Percentiles rank a stretch among this genome's conserved stretches.
Conservation (phyloP, 2,888 invertebrate genomes). For the Acheta domesticus region DNA sequence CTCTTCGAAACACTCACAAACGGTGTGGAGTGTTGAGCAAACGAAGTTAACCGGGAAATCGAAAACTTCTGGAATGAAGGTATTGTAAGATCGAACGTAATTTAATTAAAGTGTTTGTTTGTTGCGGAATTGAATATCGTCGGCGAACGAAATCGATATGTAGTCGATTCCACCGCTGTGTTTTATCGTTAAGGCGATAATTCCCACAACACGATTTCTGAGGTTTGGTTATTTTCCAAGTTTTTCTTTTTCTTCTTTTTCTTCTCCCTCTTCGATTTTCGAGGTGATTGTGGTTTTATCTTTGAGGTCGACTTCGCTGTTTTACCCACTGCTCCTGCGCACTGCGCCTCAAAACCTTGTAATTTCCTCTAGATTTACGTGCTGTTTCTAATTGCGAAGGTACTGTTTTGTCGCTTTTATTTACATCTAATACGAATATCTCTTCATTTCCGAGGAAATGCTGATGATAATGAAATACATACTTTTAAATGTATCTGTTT, state of each 20-base stretch:
- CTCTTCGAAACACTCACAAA: background rate
- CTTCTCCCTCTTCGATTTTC: background rate
- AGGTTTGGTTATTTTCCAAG: background rate
- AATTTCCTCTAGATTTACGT: no score
- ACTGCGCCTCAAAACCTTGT: no score
- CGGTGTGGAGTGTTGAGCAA: background rate
- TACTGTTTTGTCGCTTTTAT: no score
- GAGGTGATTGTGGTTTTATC: background rate
- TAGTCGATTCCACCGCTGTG: background rate
- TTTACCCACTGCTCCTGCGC: no score
- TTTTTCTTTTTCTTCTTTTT: background rate
- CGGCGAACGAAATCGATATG: background rate
- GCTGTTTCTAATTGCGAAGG: no score
- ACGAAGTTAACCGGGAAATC: conserved; percentile 18
- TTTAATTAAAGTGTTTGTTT: conserved; percentile 18
- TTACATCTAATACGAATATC: no score
- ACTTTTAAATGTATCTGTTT: no score
- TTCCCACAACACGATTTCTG: background rate
- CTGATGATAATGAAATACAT: no score
- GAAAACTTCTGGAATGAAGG: background rate
- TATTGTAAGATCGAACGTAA: background rate
- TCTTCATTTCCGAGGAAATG: no score
- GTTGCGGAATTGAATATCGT: background rate
- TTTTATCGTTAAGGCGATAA: background rate
- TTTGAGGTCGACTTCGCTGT: no score